These are phyloP conservation scores for Calidris pygmaea DNA, from an alignment of 2,113 vertebrate genomes.

Conservation along the genomic window DNA sequence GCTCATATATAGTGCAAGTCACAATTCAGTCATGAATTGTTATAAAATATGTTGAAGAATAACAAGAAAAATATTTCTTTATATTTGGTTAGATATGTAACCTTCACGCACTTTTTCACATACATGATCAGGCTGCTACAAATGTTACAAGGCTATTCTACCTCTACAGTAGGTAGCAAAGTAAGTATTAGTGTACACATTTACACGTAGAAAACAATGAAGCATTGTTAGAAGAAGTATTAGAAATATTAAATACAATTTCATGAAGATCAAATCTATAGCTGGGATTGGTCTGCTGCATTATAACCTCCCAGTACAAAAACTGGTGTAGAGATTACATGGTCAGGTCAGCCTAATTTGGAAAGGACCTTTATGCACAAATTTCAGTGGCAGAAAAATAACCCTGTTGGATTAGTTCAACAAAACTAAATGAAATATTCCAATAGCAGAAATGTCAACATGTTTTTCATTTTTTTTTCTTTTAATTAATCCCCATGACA, in stretches of 20 bases:
- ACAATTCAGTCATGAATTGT: background rate
- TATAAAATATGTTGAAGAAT: background rate
- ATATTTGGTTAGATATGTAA: background rate
- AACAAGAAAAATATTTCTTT: background rate
- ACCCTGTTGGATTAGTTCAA: background rate
- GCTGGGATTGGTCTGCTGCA: background rate
- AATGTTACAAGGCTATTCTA: background rate
- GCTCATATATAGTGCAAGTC: background rate
- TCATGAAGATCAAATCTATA: background rate
- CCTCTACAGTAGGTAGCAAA: accelerated
- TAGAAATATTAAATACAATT: background rate
- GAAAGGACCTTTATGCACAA: background rate
- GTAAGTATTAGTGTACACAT: background rate
- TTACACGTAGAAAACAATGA: background rate
- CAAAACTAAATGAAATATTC: background rate
- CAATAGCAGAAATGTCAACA: conserved; percentile 13
- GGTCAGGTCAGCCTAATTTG: background rate
- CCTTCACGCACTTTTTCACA: background rate
- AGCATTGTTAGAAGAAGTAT: background rate
- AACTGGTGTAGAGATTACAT: background rate
- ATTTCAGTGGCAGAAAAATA: background rate
- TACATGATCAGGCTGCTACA: background rate
- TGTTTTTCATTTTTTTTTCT: background rate
- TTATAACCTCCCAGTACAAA: background rate
- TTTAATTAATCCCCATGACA: background rate